A percentile compares a stretch with the other conserved stretches of the same genome.
Evolutionary conservation across 2,113 vertebrate genomes (phyloP).

Genomic region (Chloropsis cyanopogon): DNA sequence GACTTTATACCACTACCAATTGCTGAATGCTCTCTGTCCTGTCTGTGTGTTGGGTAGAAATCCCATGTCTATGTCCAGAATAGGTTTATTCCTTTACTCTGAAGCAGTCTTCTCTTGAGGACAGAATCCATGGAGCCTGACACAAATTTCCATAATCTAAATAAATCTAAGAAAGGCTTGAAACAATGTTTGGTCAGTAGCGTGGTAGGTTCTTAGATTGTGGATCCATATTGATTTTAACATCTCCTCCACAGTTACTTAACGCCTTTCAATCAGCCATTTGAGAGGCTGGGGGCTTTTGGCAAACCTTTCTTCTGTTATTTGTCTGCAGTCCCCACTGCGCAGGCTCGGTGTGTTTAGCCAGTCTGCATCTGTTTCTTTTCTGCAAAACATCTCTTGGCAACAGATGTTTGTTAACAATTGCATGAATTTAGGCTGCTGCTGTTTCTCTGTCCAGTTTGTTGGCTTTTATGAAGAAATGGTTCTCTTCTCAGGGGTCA

Average conservation of each 20-base stretch:
- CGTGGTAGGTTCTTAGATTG: accelerated
- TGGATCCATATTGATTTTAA: background rate
- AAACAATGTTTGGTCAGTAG: background rate
- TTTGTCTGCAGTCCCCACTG: background rate
- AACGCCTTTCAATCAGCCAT: background rate
- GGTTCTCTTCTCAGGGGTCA: background rate
- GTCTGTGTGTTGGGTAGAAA: background rate
- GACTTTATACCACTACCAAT: accelerated
- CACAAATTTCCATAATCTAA: background rate
- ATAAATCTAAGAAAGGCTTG: background rate
- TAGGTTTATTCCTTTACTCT: background rate
- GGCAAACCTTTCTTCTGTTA: background rate
- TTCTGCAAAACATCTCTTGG: background rate
- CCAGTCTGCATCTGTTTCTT: background rate
- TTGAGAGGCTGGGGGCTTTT: background rate
- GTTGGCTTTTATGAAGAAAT: background rate
- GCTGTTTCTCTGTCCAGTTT: background rate
- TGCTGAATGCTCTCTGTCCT: background rate
- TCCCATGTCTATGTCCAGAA: background rate
- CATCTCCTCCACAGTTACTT: background rate
- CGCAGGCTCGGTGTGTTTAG: background rate
- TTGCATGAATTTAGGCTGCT: background rate
- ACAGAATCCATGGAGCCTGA: background rate
- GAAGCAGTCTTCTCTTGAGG: background rate
- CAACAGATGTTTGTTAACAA: background rate